Evolutionary conservation across 2,888 invertebrate species (phyloP).

Genomic region (Bruchidius siliquastri): DNA sequence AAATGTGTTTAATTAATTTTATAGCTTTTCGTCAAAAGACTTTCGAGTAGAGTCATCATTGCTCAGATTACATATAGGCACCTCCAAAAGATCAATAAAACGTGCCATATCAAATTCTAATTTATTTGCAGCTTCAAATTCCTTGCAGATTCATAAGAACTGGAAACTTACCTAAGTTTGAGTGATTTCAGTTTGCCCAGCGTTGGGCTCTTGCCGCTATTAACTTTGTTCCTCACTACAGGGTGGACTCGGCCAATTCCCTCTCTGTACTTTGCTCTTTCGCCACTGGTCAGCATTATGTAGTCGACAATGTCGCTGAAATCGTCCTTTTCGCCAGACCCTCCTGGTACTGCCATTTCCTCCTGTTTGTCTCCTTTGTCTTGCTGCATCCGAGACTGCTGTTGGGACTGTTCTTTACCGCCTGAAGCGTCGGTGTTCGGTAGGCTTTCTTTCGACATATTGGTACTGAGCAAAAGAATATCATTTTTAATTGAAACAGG

Average conservation of each 20-base stretch:
- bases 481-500: too few species aligned
- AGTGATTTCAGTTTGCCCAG: not conserved
- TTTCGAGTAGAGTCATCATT: too few species aligned
- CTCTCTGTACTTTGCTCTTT: constrained; percentile 48
- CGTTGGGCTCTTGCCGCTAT: not conserved
- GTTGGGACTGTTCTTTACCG: constrained; percentile 8
- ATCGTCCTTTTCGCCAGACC: constrained; percentile 48
- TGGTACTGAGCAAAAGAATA: constrained; percentile 36
- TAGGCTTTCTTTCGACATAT: constrained; percentile 42
- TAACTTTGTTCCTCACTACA: constrained; percentile 26
- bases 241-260: constrained; percentile 53
- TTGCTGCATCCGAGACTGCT: constrained; percentile 1
- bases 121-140: too few species aligned
- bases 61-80: too few species aligned
- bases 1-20: too few species aligned
- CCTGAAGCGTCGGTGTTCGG: constrained; percentile 6
- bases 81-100: too few species aligned
- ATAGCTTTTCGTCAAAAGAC: too few species aligned
- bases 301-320: constrained; percentile 59
- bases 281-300: constrained; percentile 51
- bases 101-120: too few species aligned
- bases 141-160: too few species aligned
- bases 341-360: constrained; percentile 15
- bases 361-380: constrained; percentile 10
- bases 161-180: not conserved